These are phyloP conservation scores for Aphis craccivora DNA, from an alignment of 1,140 invertebrate species.

Conservation along the genomic window DNA sequence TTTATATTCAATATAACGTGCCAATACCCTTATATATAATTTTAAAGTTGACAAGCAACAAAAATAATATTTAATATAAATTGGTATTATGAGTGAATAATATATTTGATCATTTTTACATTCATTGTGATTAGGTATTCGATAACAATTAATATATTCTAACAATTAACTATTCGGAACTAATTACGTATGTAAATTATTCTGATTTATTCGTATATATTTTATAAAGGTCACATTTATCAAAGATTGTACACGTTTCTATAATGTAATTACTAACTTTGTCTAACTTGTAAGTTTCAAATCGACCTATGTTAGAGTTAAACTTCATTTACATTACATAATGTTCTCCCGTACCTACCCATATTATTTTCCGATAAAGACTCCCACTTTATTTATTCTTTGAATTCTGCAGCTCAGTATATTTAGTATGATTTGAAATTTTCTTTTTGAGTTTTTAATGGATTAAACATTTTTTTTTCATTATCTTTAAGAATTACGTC, in stretches of 20 bases:
- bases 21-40: not conserved
- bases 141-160: not conserved
- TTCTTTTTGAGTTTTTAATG: not conserved
- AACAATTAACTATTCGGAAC: not conserved
- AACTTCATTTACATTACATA: not conserved
- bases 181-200: not conserved
- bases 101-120: not conserved
- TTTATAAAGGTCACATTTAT: not conserved
- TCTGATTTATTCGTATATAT: not conserved
- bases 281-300: not conserved
- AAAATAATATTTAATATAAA: not conserved
- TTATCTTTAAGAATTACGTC: not conserved
- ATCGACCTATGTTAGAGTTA: not conserved
- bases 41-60: not conserved
- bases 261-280: slow-evolving; percentile 9
- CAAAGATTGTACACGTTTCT: not conserved
- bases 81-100: not conserved
- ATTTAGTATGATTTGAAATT: not conserved
- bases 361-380: not conserved
- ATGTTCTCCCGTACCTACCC: not conserved
- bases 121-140: not conserved
- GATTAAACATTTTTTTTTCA: not conserved
- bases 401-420: not conserved
- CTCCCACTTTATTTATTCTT: not conserved
- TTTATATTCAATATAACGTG: not conserved